Evolutionary conservation across 2,888 invertebrate genomes (phyloP).

Genomic region (Gymnocheta viridis): DNA sequence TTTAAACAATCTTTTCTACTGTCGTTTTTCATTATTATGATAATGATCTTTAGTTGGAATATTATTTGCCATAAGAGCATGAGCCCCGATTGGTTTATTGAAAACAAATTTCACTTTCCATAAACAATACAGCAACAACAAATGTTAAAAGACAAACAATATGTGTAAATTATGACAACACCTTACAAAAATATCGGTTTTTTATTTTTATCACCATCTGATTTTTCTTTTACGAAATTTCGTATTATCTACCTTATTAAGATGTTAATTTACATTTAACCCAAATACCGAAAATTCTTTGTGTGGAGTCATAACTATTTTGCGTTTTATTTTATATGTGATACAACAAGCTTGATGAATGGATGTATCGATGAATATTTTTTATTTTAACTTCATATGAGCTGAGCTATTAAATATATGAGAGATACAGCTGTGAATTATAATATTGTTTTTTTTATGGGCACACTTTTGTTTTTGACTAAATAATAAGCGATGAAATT

Average conservation of each 20-base stretch:
- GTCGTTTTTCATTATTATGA: conserved; percentile 21
- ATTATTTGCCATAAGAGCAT: neutral
- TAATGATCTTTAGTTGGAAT: conserved; percentile 29
- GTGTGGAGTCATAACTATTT: conserved; percentile 59
- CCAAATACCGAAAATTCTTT: conserved; percentile 79
- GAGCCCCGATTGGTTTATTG: neutral
- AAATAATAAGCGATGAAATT: too few relatives aligned
- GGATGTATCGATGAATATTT: neutral
- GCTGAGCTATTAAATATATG: neutral
- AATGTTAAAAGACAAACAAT: neutral
- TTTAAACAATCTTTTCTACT: conserved; percentile 3
- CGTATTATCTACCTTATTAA: conserved; percentile 70
- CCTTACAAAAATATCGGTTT: conserved; percentile 23
- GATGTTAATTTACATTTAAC: conserved; percentile 79
- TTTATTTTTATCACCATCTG: conserved; percentile 43
- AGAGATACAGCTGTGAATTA: neutral
- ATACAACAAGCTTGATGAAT: neutral
- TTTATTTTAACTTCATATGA: neutral
- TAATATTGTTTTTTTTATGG: neutral
- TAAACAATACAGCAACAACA: conserved; percentile 31
- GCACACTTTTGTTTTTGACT: too few relatives aligned
- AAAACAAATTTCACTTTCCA: conserved; percentile 64
- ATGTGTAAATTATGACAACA: conserved; percentile 51
- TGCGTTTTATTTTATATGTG: conserved; percentile 5
- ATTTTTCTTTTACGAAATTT: conserved; percentile 40